A percentile compares a stretch with the other conserved stretches of the same genome.
Conservation (phyloP, 2,797 vertebrate genomes). For the Phrynocephalus guinanensis region DNA sequence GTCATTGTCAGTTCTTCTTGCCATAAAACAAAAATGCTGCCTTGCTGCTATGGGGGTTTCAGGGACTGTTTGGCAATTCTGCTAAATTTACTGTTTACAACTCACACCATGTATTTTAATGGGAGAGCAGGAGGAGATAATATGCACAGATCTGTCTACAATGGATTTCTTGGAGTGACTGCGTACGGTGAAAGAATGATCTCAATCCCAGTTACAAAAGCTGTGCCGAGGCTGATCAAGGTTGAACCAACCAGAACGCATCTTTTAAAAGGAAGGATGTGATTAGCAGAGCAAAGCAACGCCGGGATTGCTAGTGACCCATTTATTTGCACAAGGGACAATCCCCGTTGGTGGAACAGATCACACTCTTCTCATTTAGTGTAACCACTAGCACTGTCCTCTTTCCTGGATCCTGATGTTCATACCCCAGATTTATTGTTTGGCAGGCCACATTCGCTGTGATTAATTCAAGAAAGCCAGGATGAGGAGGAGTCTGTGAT, state of each 20-base stretch:
- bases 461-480: constrained; percentile 33
- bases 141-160: no score
- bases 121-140: no score
- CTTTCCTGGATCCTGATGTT: neutral
- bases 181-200: neutral
- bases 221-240: neutral
- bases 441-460: constrained; percentile 20
- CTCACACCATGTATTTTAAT: neutral
- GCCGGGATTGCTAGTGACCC: neutral
- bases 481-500: neutral
- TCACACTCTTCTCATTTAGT: neutral
- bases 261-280: neutral
- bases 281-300: neutral
- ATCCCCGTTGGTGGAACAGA: neutral
- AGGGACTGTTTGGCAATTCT: neutral
- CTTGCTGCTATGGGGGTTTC: neutral
- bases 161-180: no score
- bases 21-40: neutral
- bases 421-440: constrained; percentile 31
- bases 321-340: neutral
- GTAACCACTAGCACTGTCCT: neutral
- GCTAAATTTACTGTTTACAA: neutral
- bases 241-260: neutral
- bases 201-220: neutral
- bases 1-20: neutral